Base-by-base conservation (phyloP, 2,113 vertebrate species). In the Garra rufa region DNA sequence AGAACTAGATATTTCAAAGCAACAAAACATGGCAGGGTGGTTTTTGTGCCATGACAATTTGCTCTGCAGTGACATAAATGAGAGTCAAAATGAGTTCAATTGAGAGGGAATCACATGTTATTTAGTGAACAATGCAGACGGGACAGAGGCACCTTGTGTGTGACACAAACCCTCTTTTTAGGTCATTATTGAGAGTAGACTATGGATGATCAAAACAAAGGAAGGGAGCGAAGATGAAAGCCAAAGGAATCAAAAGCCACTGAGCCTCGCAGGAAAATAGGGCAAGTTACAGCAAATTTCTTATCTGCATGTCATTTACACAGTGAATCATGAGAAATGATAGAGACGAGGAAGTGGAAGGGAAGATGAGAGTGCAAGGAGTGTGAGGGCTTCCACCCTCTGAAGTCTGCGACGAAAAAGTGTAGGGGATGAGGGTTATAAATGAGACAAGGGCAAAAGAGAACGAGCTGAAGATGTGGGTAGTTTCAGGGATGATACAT, bases 151-250 rank as follows among this genome's bases (percentile, higher is more conserved):
- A 19, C 21, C 44, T 38, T 86, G 26, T 81, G 30, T 85, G 61
- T 48, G 59, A 84, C 52, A 80, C 84, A 65, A 69, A 50, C 57
- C 30, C 50, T 46, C 21, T 48, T 65, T 85, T 82, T 55, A 55
- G 26, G 79, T 73, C 69, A 74, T 76, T 83, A 85, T 48, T 67
- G 71, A 26, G 79, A 48, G 50, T 50, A 82, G 63, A 55, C 84
- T 71, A 77, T 38, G 38, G 55, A 57, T 78, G 83, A 87, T 85
- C 80, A 85, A 88, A 89, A 83, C 65, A 82, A 81, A 82, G 44
- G 43, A 69, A 50, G 44, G 41, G 46, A 73, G 82, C 28, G 14
- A 55, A 86, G 87, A 88, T 88, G 81, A 90, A 90, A 89, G 85
- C 52, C 0, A 30, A 17, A 38, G 8, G 48, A 82, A 55, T 80